phyloP scores from a whole-genome alignment of 1,140 invertebrate genomes.

The Drosophila kohkoa region DNA sequence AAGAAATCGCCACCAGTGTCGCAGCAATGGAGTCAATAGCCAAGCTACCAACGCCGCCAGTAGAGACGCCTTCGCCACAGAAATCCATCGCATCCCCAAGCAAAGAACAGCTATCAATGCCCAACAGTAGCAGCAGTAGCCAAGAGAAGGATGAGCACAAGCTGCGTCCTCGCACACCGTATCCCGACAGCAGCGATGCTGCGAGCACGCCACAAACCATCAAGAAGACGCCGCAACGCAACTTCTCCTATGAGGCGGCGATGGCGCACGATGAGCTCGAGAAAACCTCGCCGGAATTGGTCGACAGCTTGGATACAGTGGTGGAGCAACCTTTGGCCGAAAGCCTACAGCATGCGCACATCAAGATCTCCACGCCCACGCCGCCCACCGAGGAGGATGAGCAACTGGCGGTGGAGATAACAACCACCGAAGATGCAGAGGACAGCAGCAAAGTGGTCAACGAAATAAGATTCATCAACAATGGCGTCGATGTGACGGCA shows the following conservation, averaged over 20 bases:
- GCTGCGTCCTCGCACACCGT: conserved; percentile 71
- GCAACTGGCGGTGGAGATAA: conserved; percentile 76
- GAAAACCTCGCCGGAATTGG: conserved; percentile 67
- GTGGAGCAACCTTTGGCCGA: conserved; percentile 56
- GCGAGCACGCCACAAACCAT: conserved; percentile 72
- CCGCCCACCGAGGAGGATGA: conserved; percentile 80
- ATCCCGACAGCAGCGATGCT: conserved; percentile 69
- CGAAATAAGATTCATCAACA: conserved; percentile 83
- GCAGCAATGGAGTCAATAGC: conserved; percentile 15
- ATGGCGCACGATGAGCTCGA: conserved; percentile 75
- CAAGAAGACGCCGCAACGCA: conserved; percentile 73
- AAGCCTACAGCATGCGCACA: conserved; percentile 20
- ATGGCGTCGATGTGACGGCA: conserved; percentile 81
- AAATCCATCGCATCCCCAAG: conserved; percentile 54
- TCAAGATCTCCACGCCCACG: conserved; percentile 64
- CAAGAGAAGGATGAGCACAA: conserved; percentile 44
- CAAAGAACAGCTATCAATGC: conserved; percentile 1
- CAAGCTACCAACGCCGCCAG: conserved; percentile 61
- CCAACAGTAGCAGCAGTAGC: conserved; percentile 11
- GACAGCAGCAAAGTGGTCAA: conserved; percentile 77
- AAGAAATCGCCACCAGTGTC: neutral
- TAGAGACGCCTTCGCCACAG: conserved; percentile 39
- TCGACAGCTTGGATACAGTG: conserved; percentile 72
- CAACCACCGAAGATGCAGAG: conserved; percentile 67
- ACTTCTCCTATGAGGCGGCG: conserved; percentile 79